These are phyloP conservation scores for Heterochromis multidens DNA, from an alignment of 2,113 vertebrate genomes.

Conservation along the genomic window DNA sequence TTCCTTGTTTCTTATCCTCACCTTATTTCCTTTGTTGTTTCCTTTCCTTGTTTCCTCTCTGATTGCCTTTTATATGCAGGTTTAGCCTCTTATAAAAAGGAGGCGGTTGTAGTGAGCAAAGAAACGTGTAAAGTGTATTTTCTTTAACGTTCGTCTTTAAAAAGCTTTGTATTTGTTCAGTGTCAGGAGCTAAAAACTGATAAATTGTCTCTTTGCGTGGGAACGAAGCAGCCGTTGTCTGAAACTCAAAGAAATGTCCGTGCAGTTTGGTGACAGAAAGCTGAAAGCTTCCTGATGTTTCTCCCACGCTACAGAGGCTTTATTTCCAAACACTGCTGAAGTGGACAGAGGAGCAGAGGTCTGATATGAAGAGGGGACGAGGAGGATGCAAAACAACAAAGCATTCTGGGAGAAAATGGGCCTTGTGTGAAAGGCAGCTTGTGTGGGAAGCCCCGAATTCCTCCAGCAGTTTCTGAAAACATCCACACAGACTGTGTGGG, in stretches of 20 bases:
- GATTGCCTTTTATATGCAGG: neutral
- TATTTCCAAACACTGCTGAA: neutral
- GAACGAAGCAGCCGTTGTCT: neutral
- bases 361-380: neutral
- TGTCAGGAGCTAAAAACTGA: neutral
- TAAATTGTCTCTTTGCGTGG: neutral
- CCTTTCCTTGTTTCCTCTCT: neutral
- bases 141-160: neutral
- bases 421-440: neutral
- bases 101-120: too few relatives aligned
- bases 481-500: neutral
- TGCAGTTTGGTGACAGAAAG: neutral
- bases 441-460: conserved; percentile 40
- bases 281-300: neutral
- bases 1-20: neutral
- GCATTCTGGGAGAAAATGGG: conserved; percentile 30
- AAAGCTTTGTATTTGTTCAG: neutral
- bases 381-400: neutral
- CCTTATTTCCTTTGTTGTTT: neutral
- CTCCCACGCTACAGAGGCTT: too few relatives aligned
- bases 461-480: neutral
- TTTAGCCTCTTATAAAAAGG: neutral
- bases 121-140: too few relatives aligned
- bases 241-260: neutral
- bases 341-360: neutral